Evolutionary conservation across 1,140 invertebrate genomes (phyloP), one percentile per base, ranked within the genome.

Genomic region (Trichoplusia ni): DNA sequence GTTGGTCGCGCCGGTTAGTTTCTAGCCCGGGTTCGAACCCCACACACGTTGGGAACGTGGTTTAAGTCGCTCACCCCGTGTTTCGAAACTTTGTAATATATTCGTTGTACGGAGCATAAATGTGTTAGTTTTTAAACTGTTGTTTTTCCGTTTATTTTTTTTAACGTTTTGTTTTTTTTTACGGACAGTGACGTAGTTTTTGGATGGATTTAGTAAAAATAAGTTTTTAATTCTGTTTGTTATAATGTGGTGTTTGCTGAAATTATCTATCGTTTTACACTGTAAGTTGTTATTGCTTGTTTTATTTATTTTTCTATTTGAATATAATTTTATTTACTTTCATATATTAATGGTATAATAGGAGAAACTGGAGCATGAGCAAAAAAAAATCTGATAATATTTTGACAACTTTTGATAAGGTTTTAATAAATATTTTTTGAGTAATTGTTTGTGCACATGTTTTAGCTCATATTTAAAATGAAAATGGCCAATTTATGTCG

Each of bases 1-100:
- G 81, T 85, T 87, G 82, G 62, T 71, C 44, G 37, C 64, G 77
- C 53, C 79, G 83, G 81, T 88, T 88, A 88, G 85, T 88, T 75
- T 63, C 72, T 60, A 60, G 42, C 67, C 67, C 74, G 75, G 77
- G 73, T 80, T 82, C 73, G 76, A 86, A 85, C 84, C 81, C 80
- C 81, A 82, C 82, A 89, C 86, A 89, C 86, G 86, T 79, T 71
- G 63, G 54, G 65, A 64, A 37, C 60, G 62, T 21, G 46, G 11
- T 54, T 29, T 59, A 51, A 44, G 21, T n/a, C 8, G 51, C 59
- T 37, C 40, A 27, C 38, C 38, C 49, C 38, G 31, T 38, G 19
- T 37, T 64, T 64, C 42, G 7, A 51, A 40, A 35, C 29, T 53
- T 37, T 37, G 49, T 35, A 35, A 53, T 35, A 37, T 49, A 49